phyloP scores from a whole-genome alignment of 2,113 vertebrate species.

The Gambusia affinis region DNA sequence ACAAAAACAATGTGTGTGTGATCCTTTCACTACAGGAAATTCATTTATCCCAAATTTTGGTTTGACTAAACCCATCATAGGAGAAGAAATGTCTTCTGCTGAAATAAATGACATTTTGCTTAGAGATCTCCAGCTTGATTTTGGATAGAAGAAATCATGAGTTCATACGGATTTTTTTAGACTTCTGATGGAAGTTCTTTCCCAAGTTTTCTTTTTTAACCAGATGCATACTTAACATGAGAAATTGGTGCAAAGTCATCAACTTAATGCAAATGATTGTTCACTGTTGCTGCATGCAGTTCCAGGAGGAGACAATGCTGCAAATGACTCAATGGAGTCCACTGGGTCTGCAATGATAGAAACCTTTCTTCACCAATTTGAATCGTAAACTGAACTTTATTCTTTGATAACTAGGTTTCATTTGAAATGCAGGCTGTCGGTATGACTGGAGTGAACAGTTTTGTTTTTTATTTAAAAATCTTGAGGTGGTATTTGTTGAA shows the following conservation, averaged over 20 bases:
- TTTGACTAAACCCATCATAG: not conserved
- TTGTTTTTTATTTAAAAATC: too few relatives aligned
- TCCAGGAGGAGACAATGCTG: not conserved
- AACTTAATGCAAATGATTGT: not conserved
- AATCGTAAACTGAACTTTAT: too few relatives aligned
- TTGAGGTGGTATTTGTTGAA: too few relatives aligned
- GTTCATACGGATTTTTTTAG: not conserved
- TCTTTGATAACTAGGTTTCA: too few relatives aligned
- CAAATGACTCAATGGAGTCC: too few relatives aligned
- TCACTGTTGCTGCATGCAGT: not conserved
- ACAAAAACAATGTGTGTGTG: not conserved
- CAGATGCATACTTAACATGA: too few relatives aligned
- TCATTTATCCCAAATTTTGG: not conserved
- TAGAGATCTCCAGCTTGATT: not conserved
- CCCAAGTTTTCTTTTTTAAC: not conserved
- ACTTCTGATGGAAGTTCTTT: not conserved
- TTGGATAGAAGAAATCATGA: not conserved
- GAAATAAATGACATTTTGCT: not conserved
- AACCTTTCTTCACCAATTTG: too few relatives aligned
- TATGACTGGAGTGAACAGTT: too few relatives aligned
- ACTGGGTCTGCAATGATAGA: too few relatives aligned
- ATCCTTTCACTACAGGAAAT: not conserved
- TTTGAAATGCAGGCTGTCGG: too few relatives aligned
- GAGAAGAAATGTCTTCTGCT: not conserved
- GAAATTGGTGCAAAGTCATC: not conserved